A percentile compares a stretch with the other conserved stretches of the same genome.
Conservation (phyloP, 2,888 invertebrate species). For the Drosophila mercatorum region DNA sequence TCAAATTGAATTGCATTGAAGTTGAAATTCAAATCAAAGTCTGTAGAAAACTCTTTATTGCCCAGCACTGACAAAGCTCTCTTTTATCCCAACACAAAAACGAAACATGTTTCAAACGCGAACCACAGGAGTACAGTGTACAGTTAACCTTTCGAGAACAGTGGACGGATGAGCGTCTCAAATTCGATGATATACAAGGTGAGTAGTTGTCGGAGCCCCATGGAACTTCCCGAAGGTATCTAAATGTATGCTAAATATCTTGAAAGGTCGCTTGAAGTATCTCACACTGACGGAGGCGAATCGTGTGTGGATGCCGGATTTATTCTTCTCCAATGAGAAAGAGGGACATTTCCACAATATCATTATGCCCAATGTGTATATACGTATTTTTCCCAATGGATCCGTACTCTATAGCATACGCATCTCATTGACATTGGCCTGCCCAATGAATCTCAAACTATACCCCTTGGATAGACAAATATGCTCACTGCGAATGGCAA, state of each 20-base stretch:
- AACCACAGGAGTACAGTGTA: constrained; percentile 95
- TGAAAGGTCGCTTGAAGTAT: constrained; percentile 93
- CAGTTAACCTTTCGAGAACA: constrained; percentile 98
- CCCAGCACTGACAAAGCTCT: constrained; percentile 49
- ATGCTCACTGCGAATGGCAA: constrained; percentile 97
- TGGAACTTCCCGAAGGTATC: not conserved
- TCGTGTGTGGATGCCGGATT: constrained; percentile 99
- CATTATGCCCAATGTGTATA: constrained; percentile 99
- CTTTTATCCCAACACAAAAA: constrained; percentile 9
- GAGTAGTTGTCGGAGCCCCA: constrained; percentile 74
- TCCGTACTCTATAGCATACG: constrained; percentile 98
- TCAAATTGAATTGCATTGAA: constrained; percentile 61
- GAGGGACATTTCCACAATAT: constrained; percentile 99
- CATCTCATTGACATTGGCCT: constrained; percentile 97
- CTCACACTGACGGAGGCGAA: constrained; percentile 96
- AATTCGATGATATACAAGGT: constrained; percentile 95
- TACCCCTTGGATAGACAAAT: constrained; percentile 98
- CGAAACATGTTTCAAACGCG: constrained; percentile 9
- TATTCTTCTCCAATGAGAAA: constrained; percentile 99
- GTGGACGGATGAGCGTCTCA: constrained; percentile 96
- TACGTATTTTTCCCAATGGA: constrained; percentile 97
- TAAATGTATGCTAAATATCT: not conserved
- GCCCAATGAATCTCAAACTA: constrained; percentile 98
- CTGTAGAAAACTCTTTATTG: constrained; percentile 19
- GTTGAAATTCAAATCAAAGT: constrained; percentile 18